Conservation (phyloP, 2,797 vertebrate species). For the Denticeps clupeoides region DNA sequence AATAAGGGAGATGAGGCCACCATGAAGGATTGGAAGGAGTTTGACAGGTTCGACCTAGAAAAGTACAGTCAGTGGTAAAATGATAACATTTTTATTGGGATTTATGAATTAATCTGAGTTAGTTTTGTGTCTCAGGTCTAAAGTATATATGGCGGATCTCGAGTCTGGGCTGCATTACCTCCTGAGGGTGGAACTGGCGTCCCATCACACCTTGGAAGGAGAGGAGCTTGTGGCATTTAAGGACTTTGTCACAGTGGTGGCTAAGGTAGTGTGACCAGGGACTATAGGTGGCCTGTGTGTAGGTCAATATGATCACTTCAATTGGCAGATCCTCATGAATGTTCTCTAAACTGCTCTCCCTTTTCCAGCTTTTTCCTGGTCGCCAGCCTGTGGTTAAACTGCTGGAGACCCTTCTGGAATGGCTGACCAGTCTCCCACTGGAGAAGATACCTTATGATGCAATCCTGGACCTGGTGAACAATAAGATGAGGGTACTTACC, state of each 20-base stretch:
- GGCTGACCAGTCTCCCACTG: conserved; percentile 82
- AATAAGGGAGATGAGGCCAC: conserved; percentile 23
- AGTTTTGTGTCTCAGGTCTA: conserved; percentile 57
- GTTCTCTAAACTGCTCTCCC: neutral
- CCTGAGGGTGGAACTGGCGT: conserved; percentile 80
- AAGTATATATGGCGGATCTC: conserved; percentile 79
- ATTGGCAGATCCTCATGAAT: neutral
- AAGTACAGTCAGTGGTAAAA: no score
- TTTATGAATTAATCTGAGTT: no score
- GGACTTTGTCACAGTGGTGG: conserved; percentile 73
- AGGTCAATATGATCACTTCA: neutral
- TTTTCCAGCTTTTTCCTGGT: conserved; percentile 70
- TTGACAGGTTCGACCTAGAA: conserved; percentile 70
- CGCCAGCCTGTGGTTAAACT: conserved; percentile 74
- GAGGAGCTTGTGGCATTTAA: conserved; percentile 75
- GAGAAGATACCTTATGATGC: conserved; percentile 83
- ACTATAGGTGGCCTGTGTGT: no score
- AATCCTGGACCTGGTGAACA: conserved; percentile 88
- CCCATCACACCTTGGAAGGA: conserved; percentile 68
- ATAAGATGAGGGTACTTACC: conserved; percentile 94
- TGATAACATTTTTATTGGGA: no score
- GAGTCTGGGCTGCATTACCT: conserved; percentile 86
- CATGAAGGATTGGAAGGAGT: conserved; percentile 65
- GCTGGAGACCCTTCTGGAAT: conserved; percentile 84
- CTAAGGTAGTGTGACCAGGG: conserved; percentile 64